Base-by-base conservation (phyloP, 2,113 vertebrate genomes). In the Amblyopsis rosae region DNA sequence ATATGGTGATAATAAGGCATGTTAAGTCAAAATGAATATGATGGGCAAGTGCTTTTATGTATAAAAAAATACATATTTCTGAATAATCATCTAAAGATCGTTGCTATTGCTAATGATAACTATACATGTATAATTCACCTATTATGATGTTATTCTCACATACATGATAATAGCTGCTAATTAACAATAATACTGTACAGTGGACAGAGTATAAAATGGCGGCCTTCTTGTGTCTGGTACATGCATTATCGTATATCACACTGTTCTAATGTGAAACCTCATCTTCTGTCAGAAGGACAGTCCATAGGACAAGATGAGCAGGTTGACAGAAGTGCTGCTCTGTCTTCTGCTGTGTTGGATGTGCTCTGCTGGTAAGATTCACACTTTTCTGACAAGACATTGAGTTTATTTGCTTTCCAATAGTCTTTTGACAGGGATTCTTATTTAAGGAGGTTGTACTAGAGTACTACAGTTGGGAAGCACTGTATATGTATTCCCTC, bases 101-200 rank as follows among this genome's bases (percentile, higher is more conserved):
- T 41, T 41, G 35, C 35, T 41, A 7, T 41, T 5, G 35, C 35
- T 41, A 41, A 41, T 41, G 35, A 41, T 5, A 41, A 8, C 6
- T 41, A 41, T 41, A 7, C 0, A 41, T 41, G 7, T 41, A 41
- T 6, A 41, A 41, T 41, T 5, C 5, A 41, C 35, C 35, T 41
- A 41, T 6, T 5, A 41, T 41, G 0, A 1, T 41, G 35, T 41
- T 41, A 41, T 50, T n/a, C 2, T 13, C 12, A 32, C 17, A 50
- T 3, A 16, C 63, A n/a, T 0, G 19, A 26, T 6, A 6, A 55
- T 51, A 6, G 19, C 3, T 48, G 2, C 66, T 4, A 26, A 19
- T 26, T 64, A 12, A 13, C 7, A 68, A 51, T 82, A 85, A 88
- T 88, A 89, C 89, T 87, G 86, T 75, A 64, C 32, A 0, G 0